Evolutionary conservation across 1,140 invertebrate genomes (phyloP).

Genomic region (Drosophila novamexicana): DNA sequence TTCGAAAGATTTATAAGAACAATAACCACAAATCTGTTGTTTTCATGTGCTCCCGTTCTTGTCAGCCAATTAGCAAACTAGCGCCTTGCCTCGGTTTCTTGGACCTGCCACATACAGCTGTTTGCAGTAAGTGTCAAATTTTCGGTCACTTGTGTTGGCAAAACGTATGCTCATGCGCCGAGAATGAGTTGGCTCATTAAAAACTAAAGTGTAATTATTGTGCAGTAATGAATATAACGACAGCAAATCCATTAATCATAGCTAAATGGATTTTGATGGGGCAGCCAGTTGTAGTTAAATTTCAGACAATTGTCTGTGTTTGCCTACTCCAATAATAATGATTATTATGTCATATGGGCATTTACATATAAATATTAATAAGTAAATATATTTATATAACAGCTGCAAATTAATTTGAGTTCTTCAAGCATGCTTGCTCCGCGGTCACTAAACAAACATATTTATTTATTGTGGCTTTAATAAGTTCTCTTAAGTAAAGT

Average conservation of each 20-base stretch:
- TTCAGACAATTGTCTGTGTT: constrained; percentile 1
- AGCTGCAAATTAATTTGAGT: background rate
- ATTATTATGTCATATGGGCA: background rate
- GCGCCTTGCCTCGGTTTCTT: constrained; percentile 18
- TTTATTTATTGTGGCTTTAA: background rate
- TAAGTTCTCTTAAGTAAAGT: background rate
- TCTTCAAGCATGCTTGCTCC: background rate
- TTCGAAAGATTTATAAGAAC: too few relatives aligned
- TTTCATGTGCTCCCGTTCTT: constrained; percentile 1
- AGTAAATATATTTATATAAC: background rate
- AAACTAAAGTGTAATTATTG: constrained; percentile 70
- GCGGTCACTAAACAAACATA: background rate
- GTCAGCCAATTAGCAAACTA: constrained; percentile 64
- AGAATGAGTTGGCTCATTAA: constrained; percentile 60
- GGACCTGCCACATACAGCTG: constrained; percentile 42
- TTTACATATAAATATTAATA: background rate
- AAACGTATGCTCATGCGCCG: constrained; percentile 16
- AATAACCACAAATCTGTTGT: too few relatives aligned
- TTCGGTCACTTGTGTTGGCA: constrained; percentile 1
- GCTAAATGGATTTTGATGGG: constrained; percentile 24
- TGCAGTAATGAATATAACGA: constrained; percentile 24
- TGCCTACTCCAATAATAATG: background rate
- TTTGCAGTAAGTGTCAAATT: constrained; percentile 15
- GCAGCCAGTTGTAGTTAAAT: background rate
- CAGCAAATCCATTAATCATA: constrained; percentile 53